Evolutionary conservation across 2,888 invertebrate genomes (phyloP).

Genomic region (Ectemnius cavifrons): DNA sequence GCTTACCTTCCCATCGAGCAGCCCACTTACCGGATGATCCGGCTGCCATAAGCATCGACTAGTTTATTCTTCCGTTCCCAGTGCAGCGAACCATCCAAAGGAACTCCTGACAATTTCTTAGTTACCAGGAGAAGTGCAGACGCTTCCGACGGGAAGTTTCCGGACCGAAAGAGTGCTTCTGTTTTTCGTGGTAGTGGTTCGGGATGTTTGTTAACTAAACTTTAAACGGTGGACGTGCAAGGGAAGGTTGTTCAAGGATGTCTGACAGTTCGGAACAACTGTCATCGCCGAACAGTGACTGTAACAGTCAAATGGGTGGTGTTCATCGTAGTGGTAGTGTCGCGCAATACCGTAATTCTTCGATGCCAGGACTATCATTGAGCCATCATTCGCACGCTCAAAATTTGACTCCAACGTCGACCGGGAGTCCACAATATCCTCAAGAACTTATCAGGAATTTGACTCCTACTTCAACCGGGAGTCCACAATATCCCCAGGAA

Average conservation of each 20-base stretch:
- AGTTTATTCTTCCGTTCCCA: too few species aligned
- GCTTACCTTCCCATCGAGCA: constrained; percentile 41
- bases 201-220: too few species aligned
- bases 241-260: constrained; percentile 56
- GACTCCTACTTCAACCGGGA: background rate
- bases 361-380: constrained; percentile 53
- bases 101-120: too few species aligned
- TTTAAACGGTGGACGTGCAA: too few species aligned
- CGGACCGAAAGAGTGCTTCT: too few species aligned
- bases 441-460: constrained; percentile 53
- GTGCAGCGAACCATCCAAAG: too few species aligned
- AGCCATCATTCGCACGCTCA: constrained; percentile 59
- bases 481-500: background rate
- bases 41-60: constrained; percentile 22
- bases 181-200: too few species aligned
- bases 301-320: constrained; percentile 72
- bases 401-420: constrained; percentile 58
- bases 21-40: constrained; percentile 25
- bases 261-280: constrained; percentile 74
- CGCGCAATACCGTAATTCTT: constrained; percentile 51
- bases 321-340: constrained; percentile 63
- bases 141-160: too few species aligned
- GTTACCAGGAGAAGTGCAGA: too few species aligned
- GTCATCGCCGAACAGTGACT: constrained; percentile 74
- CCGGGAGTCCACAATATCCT: constrained; percentile 65